A percentile compares a stretch with the other conserved stretches of the same genome.
These are phyloP conservation scores for Phyllopteryx taeniolatus DNA, from an alignment of 2,113 vertebrate species.

Conservation along the genomic window DNA sequence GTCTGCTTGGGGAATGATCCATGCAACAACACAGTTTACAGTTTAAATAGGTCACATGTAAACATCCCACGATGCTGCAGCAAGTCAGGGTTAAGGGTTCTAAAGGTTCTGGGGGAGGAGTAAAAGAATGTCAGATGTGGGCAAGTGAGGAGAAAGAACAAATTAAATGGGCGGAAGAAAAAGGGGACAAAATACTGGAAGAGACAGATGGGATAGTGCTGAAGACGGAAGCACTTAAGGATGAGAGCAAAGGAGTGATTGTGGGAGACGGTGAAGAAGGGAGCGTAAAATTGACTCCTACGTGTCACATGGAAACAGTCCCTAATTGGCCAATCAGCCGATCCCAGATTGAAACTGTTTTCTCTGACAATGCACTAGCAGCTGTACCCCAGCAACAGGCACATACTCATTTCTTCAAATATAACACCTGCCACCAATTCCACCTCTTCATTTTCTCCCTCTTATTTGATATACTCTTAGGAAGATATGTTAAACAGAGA, in stretches of 20 bases:
- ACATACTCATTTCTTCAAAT: constrained; percentile 38
- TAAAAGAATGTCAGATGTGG: constrained; percentile 17
- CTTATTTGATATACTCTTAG: constrained; percentile 57
- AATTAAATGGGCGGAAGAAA: constrained; percentile 48
- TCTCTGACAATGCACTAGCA: constrained; percentile 47
- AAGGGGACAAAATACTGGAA: constrained; percentile 42
- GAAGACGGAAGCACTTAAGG: constrained; percentile 55
- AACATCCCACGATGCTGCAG: constrained; percentile 1
- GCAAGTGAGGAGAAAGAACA: constrained; percentile 38
- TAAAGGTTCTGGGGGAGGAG: background rate
- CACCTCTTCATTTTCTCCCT: constrained; percentile 53
- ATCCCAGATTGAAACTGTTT: constrained; percentile 59
- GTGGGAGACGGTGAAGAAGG: constrained; percentile 37
- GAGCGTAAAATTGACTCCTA: constrained; percentile 62
- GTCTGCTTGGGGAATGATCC: background rate
- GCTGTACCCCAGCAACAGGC: constrained; percentile 47
- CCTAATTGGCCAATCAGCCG: constrained; percentile 72
- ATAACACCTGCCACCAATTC: constrained; percentile 60
- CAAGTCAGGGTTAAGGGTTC: background rate
- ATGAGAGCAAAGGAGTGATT: constrained; percentile 42
- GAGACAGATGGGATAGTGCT: constrained; percentile 54
- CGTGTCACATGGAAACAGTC: constrained; percentile 68
- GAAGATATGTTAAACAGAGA: constrained; percentile 25
- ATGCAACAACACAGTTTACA: background rate
- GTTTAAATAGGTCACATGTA: background rate